Evolutionary conservation across 2,113 vertebrate genomes (phyloP).

Genomic region (Crotalus tigris): DNA sequence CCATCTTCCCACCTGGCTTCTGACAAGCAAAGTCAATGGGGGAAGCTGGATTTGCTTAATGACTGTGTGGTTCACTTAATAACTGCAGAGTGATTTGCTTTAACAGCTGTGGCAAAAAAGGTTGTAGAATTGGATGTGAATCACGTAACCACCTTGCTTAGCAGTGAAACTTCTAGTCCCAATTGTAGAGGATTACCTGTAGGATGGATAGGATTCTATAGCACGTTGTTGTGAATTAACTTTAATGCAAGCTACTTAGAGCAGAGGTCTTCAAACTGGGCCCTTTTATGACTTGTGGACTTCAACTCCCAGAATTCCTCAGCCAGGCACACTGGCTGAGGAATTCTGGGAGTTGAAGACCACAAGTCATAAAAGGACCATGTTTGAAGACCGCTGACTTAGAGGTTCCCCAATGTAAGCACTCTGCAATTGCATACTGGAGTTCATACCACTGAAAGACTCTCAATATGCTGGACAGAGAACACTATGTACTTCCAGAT

Average conservation of each 20-base stretch:
- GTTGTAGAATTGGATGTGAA: neutral
- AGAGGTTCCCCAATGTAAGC: neutral
- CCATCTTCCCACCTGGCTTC: neutral
- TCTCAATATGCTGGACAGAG: neutral
- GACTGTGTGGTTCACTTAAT: neutral
- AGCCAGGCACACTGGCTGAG: too few relatives aligned
- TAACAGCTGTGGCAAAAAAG: neutral
- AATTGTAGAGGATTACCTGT: neutral
- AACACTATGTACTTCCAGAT: neutral
- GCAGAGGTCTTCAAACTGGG: too few relatives aligned
- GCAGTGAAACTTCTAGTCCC: neutral
- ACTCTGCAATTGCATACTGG: neutral
- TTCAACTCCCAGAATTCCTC: too few relatives aligned
- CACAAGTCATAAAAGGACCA: too few relatives aligned
- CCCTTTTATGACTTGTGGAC: too few relatives aligned
- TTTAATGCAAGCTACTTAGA: neutral
- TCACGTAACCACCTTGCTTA: neutral
- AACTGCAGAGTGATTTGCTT: neutral
- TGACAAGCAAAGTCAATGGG: neutral
- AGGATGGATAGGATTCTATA: neutral
- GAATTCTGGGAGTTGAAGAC: too few relatives aligned
- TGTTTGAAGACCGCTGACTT: too few relatives aligned
- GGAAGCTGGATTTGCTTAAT: neutral
- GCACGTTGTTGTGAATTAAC: neutral
- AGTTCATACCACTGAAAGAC: neutral